A percentile compares a stretch with the other conserved stretches of the same genome.
Evolutionary conservation across 1,140 invertebrate genomes (phyloP).

Genomic region (Holotrichia oblita): DNA sequence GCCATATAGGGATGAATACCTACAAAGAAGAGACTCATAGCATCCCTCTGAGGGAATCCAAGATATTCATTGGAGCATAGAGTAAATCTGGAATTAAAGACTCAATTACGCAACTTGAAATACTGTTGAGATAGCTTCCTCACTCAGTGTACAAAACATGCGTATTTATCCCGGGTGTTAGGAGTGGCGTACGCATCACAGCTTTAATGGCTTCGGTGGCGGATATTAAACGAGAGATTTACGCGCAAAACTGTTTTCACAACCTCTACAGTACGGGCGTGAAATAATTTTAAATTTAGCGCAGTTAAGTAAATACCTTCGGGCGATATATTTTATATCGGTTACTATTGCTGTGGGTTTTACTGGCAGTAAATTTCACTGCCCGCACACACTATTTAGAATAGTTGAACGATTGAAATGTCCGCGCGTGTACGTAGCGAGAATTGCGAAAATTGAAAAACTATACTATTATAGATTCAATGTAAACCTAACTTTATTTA

Average conservation of each 20-base stretch:
- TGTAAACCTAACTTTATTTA: too few species aligned
- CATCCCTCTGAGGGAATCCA: too few species aligned
- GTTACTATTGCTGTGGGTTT: not conserved
- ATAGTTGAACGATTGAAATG: slow-evolving; percentile 3
- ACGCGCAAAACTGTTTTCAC: slow-evolving; percentile 16
- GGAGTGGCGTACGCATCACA: not conserved
- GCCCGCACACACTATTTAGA: slow-evolving; percentile 1
- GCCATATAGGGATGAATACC: too few species aligned
- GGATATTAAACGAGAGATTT: slow-evolving; percentile 17
- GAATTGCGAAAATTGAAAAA: slow-evolving; percentile 9
- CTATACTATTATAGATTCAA: too few species aligned
- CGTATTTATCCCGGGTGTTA: not conserved
- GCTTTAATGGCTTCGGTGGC: slow-evolving; percentile 7
- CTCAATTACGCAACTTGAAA: slow-evolving; percentile 63
- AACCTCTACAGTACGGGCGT: not conserved
- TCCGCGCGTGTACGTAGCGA: not conserved
- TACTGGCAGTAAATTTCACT: slow-evolving; percentile 16
- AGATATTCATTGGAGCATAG: too few species aligned
- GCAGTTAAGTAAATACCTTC: slow-evolving; percentile 20
- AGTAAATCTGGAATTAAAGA: too few species aligned
- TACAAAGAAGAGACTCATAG: too few species aligned
- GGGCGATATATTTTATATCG: slow-evolving; percentile 16
- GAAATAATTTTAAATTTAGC: slow-evolving; percentile 21
- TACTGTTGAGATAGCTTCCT: slow-evolving; percentile 49
- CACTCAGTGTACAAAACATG: not conserved